Evolutionary conservation across 2,113 vertebrate species (phyloP), one percentile per base, ranked within the genome.

Genomic region (Oreochromis spilurus): DNA sequence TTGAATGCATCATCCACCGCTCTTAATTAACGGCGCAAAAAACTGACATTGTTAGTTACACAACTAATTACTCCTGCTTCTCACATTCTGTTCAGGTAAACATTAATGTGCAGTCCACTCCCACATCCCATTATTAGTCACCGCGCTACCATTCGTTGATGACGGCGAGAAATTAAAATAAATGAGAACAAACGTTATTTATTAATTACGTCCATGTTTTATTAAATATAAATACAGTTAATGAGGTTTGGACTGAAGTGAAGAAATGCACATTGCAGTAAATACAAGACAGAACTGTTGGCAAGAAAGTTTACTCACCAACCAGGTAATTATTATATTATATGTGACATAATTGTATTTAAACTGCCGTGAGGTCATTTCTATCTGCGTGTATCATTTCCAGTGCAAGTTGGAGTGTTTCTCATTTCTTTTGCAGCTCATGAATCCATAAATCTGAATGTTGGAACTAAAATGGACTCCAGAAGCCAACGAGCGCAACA

Each of bases 401-500:
- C 72, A 62, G 4, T 31, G 17, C 4, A 8, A 26, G 54, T 80
- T n/a, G 58, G 50, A 12, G 17, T 43, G 36, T 85, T 79, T 89
- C 85, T 83, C 52, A 62, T 90, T 91, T 79, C 77, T 88, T 54
- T 24, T 65, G 72, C 79, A 88, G 91, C 83, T 88, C 60, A 7
- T 12, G 14, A 87, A 48, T 84, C 50, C 52, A 88, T 91, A 89
- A 92, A 93, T 89, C 55, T 88, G 43, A 82, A 84, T 67, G 48
- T 38, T 91, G 89, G 89, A 94, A 57, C 80, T 81, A n/a, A 88
- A 93, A 85, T 19, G 29, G 60, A 60, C 29, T 67, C 50, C 70
- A 83, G 55, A 85, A 91, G 92, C 93, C 92, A 94, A 81, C 58
- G 29, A 58, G 82, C 93, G 36, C 93, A 93, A 89, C 93, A 90